A percentile compares a stretch with the other conserved stretches of the same genome.
These are phyloP conservation scores for Xenopus petersii DNA, from an alignment of 2,797 vertebrate species.

Conservation along the genomic window DNA sequence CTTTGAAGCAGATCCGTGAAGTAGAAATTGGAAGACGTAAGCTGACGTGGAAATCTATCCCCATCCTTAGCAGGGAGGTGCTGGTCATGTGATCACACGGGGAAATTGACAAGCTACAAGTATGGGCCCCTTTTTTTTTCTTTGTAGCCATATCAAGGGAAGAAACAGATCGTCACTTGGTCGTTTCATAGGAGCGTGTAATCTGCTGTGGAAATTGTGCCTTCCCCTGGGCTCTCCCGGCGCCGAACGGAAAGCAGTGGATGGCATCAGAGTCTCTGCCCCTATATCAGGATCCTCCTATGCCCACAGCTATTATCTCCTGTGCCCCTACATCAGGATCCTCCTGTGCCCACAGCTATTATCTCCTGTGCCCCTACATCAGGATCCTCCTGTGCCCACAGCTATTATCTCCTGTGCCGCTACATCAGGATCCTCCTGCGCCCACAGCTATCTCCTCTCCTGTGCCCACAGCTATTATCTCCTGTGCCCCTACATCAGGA, in stretches of 20 bases:
- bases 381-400: not conserved
- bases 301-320: not conserved
- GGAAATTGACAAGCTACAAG: slow-evolving; percentile 92
- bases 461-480: too few relatives aligned
- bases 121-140: slow-evolving; percentile 60
- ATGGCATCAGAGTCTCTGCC: not conserved
- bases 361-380: too few relatives aligned
- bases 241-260: slow-evolving; percentile 3
- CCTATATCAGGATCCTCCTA: not conserved
- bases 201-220: slow-evolving; percentile 54
- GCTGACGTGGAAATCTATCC: slow-evolving; percentile 99
- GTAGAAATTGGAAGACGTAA: slow-evolving; percentile 96
- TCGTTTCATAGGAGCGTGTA: slow-evolving; percentile 59
- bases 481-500: not conserved
- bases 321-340: not conserved
- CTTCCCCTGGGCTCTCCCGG: slow-evolving; percentile 39
- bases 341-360: not conserved
- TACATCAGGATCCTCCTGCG: not conserved
- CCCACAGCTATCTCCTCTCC: not conserved
- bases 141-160: slow-evolving; percentile 75
- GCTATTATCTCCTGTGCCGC: too few relatives aligned
- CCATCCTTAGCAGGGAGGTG: slow-evolving; percentile 97
- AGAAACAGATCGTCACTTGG: slow-evolving; percentile 75
- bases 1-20: slow-evolving; percentile 94
- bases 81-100: slow-evolving; percentile 97